These are phyloP conservation scores for Syrmaticus mikado DNA, from an alignment of 2,113 vertebrate species.

Conservation along the genomic window DNA sequence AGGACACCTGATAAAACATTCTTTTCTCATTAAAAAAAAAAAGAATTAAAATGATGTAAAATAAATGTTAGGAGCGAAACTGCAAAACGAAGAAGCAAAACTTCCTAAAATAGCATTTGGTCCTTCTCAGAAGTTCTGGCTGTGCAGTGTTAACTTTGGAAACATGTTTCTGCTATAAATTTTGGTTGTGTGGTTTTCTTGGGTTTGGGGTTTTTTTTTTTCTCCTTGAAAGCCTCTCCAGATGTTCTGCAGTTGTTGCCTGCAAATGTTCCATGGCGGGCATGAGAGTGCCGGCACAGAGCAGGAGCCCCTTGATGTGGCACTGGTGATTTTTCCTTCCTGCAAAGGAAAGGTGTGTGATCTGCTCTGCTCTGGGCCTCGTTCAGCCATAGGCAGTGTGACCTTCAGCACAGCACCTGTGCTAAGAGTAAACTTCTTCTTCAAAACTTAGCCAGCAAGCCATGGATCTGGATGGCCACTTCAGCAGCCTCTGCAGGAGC, in stretches of 20 bases:
- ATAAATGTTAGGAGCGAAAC: not conserved
- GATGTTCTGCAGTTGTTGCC: slow-evolving; percentile 65
- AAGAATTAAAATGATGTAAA: slow-evolving; percentile 10
- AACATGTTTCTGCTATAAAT: slow-evolving; percentile 62
- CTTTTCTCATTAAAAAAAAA: not conserved
- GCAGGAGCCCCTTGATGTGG: slow-evolving; percentile 48
- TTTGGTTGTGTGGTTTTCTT: slow-evolving; percentile 55
- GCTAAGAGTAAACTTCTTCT: slow-evolving; percentile 9
- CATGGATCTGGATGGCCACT: not conserved
- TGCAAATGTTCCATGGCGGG: slow-evolving; percentile 59
- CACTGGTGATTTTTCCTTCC: slow-evolving; percentile 36
- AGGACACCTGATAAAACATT: slow-evolving; percentile 52
- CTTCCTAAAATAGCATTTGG: slow-evolving; percentile 49
- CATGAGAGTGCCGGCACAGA: not conserved
- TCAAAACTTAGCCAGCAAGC: not conserved
- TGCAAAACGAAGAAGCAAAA: slow-evolving; percentile 22
- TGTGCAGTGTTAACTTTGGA: slow-evolving; percentile 58
- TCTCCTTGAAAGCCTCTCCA: slow-evolving; percentile 57
- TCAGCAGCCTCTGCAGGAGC: not conserved
- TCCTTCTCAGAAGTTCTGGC: slow-evolving; percentile 38
- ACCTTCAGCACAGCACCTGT: slow-evolving; percentile 50
- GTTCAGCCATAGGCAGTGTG: not conserved
- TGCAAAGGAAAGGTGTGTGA: slow-evolving; percentile 13
- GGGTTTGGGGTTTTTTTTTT: not conserved
- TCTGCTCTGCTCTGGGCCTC: slow-evolving; percentile 6